Percentiles rank a stretch among this genome's conserved stretches.
These are phyloP conservation scores for Tamandua tetradactyla DNA, from an alignment of 2,797 vertebrate species.

Conservation along the genomic window DNA sequence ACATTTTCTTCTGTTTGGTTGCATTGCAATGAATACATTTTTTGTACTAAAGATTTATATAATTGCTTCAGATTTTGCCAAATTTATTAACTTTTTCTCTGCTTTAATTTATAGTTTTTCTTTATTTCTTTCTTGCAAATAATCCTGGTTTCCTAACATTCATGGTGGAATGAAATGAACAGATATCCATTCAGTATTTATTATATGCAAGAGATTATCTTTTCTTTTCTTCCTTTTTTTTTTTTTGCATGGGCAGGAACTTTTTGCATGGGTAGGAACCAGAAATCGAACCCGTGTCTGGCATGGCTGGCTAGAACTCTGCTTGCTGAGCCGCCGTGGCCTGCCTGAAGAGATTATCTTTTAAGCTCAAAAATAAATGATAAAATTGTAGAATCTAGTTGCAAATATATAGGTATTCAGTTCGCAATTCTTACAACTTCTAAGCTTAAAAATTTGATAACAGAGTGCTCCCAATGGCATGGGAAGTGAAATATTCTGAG, in stretches of 20 bases:
- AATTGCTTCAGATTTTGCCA: not conserved
- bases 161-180: not conserved
- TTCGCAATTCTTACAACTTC: not conserved
- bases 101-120: not conserved
- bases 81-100: not conserved
- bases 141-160: not conserved
- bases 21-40: not conserved
- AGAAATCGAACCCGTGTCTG: too few species aligned
- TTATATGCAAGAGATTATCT: not conserved
- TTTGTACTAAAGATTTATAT: not conserved
- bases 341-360: too few species aligned
- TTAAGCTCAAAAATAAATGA: not conserved
- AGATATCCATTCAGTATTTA: not conserved
- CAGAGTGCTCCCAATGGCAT: not conserved
- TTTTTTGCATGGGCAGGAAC: too few species aligned
- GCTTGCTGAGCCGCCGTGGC: too few species aligned
- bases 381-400: not conserved
- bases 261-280: too few species aligned
- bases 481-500: not conserved
- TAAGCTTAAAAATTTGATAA: not conserved
- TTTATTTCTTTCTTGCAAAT: constrained; percentile 1
- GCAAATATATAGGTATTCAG: not conserved
- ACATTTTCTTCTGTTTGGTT: not conserved
- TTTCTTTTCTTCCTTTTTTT: too few species aligned
- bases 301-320: too few species aligned